Evolutionary conservation across 2,113 vertebrate genomes (phyloP), one percentile per base, ranked within the genome.

Genomic region (Mungos mungo): DNA sequence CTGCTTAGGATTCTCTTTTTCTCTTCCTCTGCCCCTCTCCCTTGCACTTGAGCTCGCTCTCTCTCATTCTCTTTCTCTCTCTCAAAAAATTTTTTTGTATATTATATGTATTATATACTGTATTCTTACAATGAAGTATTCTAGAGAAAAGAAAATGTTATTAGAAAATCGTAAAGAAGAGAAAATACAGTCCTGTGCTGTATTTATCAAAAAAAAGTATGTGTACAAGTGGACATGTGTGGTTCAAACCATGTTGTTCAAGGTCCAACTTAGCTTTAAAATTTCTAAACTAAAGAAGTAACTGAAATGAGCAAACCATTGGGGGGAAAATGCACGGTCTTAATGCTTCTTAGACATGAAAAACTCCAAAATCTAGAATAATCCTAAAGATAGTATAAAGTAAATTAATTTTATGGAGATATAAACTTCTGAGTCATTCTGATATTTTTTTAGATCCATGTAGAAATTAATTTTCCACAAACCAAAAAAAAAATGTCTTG

Each of bases 321-420:
- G 0, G 0, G 85, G 41, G 50, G 50, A 35, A 41, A 93, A 87
- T 65, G 31, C 0, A 0, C 29, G 87, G 66, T 6, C 94, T 97
- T 83, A 60, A 77, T 35, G 35, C 5, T 57, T 83, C 52, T 60
- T 74, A 66, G 65, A 68, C 13, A 68, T n/a, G 21, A n/a, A 81
- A 52, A 74, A 76, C 54, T 81, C 35, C 33, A 91, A 93, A 97
- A 92, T 35, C 29, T 57, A 41, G 45, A 1, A 52, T 72, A 93
- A 45, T 3, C 50, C 41, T 95, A 33, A 71, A 90, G 19, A 54
- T 6, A 50, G 6, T 57, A 31, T 65, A 63, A 74, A 93, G 63
- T 72, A 77, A 71, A 57, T 57, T 27, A 81, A 65, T 92, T 86
- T 89, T 82, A 45, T 57, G 25, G 31, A 63, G 12, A 57, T 89